Base-by-base conservation (phyloP, 2,113 vertebrate species). In the Oncorhynchus gorbuscha region DNA sequence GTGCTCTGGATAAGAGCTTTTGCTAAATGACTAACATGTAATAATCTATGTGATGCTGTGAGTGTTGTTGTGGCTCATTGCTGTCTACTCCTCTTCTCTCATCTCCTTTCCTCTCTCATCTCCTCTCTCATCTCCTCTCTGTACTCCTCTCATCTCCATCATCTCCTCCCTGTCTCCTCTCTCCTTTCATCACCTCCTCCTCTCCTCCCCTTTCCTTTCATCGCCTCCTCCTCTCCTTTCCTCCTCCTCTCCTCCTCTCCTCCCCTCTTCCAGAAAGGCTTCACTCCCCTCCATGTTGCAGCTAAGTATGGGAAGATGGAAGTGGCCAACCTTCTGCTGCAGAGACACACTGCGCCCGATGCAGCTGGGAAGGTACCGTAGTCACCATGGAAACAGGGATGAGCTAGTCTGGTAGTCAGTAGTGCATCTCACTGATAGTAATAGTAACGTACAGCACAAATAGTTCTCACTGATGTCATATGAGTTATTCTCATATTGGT, bases 271-370 rank as follows among this genome's bases (percentile, higher is more conserved):
- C 95, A 99, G 98, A 99, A 99, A 93, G 98, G 98, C 87, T 99
- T 99, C 89, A 98, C 96, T 84, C 98, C 98, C 3, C 89, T 99
- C 35, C 98, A 99, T 0, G 97, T 99, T 69, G 97, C 98, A 71
- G 96, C 98, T 58, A 99, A 99, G 71, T 99, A 99, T 0, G 98
- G 97, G 30, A 99, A 99, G 89, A 94, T 99, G 5, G 97, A 99
- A 89, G 96, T 99, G 8, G 95, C 97, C 78, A 99, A 96, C 82
- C 95, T 99, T 45, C 91, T 99, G 39, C 93, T 99, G 78, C 97
- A 99, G 92, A 99, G 96, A 83, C 95, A 89, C 9, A 97, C 98
- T 0, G 93, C 94, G 59, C 93, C 97, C 0, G 97, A 99, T 64
- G 97, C 97, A 69, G 92, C 97, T 30, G 97, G 97, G 89, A 99